Conservation (phyloP, 2,888 invertebrate genomes). For the Oconnorella tubifera region DNA sequence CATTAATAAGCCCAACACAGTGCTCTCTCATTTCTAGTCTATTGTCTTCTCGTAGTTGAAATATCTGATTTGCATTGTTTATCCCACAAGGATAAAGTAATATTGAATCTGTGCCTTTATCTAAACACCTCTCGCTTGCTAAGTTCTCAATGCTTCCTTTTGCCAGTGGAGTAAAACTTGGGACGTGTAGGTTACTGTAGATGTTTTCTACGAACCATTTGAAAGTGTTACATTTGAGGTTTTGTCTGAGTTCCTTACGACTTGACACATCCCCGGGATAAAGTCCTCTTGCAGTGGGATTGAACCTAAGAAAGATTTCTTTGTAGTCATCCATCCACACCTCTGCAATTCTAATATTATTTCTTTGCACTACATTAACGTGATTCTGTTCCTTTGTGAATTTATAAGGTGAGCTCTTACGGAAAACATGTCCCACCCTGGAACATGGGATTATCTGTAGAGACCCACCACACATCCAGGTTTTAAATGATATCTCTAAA, state of each 20-base stretch:
- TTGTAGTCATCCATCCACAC: slow-evolving; percentile 99
- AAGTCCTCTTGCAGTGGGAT: slow-evolving; percentile 53
- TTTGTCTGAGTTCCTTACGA: slow-evolving; percentile 72
- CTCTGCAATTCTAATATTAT: slow-evolving; percentile 68
- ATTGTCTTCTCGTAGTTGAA: too few relatives aligned
- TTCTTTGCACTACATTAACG: slow-evolving; percentile 60
- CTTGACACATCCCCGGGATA: slow-evolving; percentile 60
- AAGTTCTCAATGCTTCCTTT: too few relatives aligned
- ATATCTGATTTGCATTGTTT: too few relatives aligned
- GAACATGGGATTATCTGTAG: slow-evolving; percentile 92
- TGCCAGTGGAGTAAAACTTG: slow-evolving; percentile 6
- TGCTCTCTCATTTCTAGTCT: too few relatives aligned
- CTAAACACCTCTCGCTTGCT: too few relatives aligned
- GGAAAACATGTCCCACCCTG: slow-evolving; percentile 90
- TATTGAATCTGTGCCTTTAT: too few relatives aligned
- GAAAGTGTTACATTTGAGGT: slow-evolving; percentile 78
- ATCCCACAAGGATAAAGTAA: too few relatives aligned
- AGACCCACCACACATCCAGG: slow-evolving; percentile 64
- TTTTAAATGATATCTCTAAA: slow-evolving; percentile 63
- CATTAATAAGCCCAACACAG: too few relatives aligned
- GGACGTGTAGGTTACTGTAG: slow-evolving; percentile 65
- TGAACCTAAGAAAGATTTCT: slow-evolving; percentile 68
- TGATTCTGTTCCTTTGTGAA: slow-evolving; percentile 51
- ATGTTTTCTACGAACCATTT: slow-evolving; percentile 85
- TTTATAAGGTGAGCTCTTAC: slow-evolving; percentile 86